Percentiles rank a stretch among this genome's conserved stretches.
Evolutionary conservation across 2,888 invertebrate species (phyloP).

Genomic region (Rutpela maculata): DNA sequence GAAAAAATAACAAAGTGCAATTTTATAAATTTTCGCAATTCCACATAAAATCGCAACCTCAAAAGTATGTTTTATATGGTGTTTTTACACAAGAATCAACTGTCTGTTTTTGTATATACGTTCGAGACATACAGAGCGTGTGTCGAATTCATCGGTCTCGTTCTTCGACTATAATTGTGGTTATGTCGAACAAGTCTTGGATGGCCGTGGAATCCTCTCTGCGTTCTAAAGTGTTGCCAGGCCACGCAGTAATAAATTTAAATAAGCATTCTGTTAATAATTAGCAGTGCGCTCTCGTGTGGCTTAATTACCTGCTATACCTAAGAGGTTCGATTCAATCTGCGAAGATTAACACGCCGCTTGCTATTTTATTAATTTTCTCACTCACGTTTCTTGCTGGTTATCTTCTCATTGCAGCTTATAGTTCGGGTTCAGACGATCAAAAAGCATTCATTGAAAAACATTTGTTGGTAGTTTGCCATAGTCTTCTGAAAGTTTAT

Average conservation of each 20-base stretch:
- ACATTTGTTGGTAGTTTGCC: too few relatives aligned
- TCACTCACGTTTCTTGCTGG: slow-evolving; percentile 26
- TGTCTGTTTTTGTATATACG: too few relatives aligned
- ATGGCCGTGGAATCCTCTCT: slow-evolving; percentile 9
- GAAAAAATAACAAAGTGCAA: too few relatives aligned
- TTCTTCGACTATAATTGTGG: slow-evolving; percentile 32
- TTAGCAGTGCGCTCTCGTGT: slow-evolving; percentile 44
- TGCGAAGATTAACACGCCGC: slow-evolving; percentile 31
- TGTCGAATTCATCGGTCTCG: too few relatives aligned
- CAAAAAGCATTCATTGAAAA: too few relatives aligned
- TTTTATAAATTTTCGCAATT: too few relatives aligned
- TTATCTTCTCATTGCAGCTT: slow-evolving; percentile 24
- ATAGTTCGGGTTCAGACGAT: too few relatives aligned
- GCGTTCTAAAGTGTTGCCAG: slow-evolving; percentile 39
- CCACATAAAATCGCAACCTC: too few relatives aligned
- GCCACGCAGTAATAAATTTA: slow-evolving; percentile 49
- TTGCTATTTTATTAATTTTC: slow-evolving; percentile 38
- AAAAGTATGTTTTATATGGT: too few relatives aligned
- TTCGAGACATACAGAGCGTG: too few relatives aligned
- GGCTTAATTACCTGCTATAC: slow-evolving; percentile 40
- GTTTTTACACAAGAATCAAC: too few relatives aligned
- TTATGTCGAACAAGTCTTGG: neutral
- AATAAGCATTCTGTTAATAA: slow-evolving; percentile 51
- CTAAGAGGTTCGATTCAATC: slow-evolving; percentile 44
- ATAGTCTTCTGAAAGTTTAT: too few relatives aligned